These are phyloP conservation scores for Accipiter cooperii DNA, from an alignment of 2,113 vertebrate species.

Conservation along the genomic window DNA sequence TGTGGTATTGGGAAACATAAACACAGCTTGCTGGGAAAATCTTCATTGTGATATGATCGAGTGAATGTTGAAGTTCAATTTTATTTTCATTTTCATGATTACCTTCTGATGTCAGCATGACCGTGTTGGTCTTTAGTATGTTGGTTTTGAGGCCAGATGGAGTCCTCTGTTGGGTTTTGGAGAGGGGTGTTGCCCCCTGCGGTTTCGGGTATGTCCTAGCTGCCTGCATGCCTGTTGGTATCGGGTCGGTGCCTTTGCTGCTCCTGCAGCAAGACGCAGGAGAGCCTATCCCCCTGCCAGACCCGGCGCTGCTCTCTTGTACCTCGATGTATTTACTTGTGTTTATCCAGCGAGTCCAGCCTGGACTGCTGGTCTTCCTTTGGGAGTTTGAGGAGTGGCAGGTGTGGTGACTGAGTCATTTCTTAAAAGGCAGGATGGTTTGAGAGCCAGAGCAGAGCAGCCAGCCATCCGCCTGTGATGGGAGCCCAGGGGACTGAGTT, in stretches of 20 bases:
- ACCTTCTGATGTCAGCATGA: neutral
- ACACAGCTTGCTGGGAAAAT: neutral
- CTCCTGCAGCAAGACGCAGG: neutral
- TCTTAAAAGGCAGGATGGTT: neutral
- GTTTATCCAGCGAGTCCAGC: neutral
- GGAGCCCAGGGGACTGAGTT: neutral
- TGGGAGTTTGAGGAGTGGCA: neutral
- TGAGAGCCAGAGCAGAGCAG: neutral
- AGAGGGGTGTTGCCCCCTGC: neutral
- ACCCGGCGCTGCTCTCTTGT: neutral
- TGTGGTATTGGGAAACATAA: neutral
- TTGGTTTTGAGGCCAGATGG: neutral
- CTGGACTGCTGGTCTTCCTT: neutral
- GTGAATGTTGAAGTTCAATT: neutral
- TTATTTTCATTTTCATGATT: neutral
- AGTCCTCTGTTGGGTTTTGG: neutral
- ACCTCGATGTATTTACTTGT: neutral
- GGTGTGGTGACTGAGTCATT: neutral
- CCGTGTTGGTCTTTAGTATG: neutral
- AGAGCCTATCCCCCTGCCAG: neutral
- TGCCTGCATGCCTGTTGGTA: accelerated
- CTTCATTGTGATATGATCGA: neutral
- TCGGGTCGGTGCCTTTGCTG: neutral
- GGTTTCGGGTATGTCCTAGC: accelerated
- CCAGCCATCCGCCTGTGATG: neutral